Percentiles rank a stretch among this genome's conserved stretches.
These are phyloP conservation scores for Xiphophorus hellerii DNA, from an alignment of 2,113 vertebrate genomes.

Conservation along the genomic window DNA sequence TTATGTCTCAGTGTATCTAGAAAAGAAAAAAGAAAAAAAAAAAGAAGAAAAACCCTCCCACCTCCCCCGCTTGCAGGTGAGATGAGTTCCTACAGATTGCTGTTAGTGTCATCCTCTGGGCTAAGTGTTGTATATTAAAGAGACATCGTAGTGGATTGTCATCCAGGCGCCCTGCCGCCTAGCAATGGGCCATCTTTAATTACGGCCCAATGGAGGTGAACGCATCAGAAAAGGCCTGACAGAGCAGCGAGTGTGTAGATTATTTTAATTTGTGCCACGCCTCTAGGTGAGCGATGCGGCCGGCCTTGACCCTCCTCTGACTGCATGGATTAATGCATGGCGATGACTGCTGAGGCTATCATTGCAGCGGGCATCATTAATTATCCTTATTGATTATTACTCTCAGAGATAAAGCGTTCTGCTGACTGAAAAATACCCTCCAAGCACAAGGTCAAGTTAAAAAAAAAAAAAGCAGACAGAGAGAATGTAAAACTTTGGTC, in stretches of 20 bases:
- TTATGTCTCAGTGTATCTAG: conserved; percentile 73
- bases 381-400: conserved; percentile 99
- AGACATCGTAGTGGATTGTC: conserved; percentile 73
- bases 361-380: conserved; percentile 99
- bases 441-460: conserved; percentile 96
- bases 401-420: conserved; percentile 99
- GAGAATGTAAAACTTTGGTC: conserved; percentile 87
- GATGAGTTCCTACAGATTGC: conserved; percentile 79
- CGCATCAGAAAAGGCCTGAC: conserved; percentile 78
- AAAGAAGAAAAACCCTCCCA: conserved; percentile 17
- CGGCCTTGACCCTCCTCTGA: conserved; percentile 98
- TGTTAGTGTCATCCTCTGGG: conserved; percentile 76
- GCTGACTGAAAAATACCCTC: conserved; percentile 99
- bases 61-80: conserved; percentile 66
- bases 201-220: conserved; percentile 72
- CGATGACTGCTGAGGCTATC: conserved; percentile 99
- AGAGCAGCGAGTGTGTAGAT: conserved; percentile 89
- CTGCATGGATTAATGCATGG: conserved; percentile 98
- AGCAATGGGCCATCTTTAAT: conserved; percentile 80
- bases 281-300: conserved; percentile 93
- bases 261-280: conserved; percentile 98
- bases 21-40: conserved; percentile 26
- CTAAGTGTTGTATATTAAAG: conserved; percentile 82
- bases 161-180: conserved; percentile 61
- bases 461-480: conserved; percentile 65